A percentile compares a stretch with the other conserved stretches of the same genome.
phyloP scores from a whole-genome alignment of 2,797 vertebrate genomes.

The Melanotaenia maccullochi region DNA sequence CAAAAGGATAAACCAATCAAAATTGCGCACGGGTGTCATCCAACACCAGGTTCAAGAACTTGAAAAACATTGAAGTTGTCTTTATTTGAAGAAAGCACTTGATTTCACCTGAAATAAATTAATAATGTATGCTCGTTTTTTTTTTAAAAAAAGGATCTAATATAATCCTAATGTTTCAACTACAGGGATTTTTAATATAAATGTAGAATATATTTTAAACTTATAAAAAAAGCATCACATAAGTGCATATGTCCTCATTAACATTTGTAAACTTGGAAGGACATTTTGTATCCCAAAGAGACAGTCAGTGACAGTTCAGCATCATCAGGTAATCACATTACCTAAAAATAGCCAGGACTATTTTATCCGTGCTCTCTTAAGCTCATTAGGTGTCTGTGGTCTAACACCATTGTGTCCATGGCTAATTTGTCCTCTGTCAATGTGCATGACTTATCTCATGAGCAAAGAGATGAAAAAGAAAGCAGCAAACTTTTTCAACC shows the following conservation, averaged over 20 bases:
- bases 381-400: conserved; percentile 76
- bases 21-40: not conserved
- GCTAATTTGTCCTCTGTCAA: conserved; percentile 20
- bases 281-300: conserved; percentile 26
- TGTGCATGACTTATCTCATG: not conserved
- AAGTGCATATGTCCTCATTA: not conserved
- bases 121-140: not conserved
- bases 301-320: conserved; percentile 33
- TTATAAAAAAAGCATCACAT: not conserved
- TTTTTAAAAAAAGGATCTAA: not conserved
- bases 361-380: conserved; percentile 68
- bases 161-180: not conserved
- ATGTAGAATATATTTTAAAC: not conserved
- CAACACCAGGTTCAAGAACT: not conserved
- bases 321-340: conserved; percentile 75
- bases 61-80: not conserved
- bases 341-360: conserved; percentile 76
- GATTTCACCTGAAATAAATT: not conserved
- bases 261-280: not conserved
- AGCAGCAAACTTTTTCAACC: conserved; percentile 9
- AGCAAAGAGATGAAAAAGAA: not conserved
- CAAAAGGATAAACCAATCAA: conserved; percentile 57
- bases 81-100: not conserved
- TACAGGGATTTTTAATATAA: no score
- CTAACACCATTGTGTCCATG: conserved; percentile 28